Base-by-base conservation (phyloP, 2,797 vertebrate genomes). In the Sebastes umbrosus region DNA sequence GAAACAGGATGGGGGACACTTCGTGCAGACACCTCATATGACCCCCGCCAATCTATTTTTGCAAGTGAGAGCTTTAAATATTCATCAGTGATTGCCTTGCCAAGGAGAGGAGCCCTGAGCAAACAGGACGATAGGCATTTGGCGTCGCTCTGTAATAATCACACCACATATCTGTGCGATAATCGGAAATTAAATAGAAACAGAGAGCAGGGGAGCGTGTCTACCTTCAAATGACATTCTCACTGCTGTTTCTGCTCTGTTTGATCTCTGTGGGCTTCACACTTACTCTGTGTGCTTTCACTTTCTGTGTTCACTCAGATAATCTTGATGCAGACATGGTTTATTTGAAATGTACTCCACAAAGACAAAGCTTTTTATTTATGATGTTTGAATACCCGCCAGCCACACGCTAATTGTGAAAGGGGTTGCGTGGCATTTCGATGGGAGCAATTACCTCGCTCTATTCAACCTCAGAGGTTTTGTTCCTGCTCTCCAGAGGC, bases 211-310 rank as follows among this genome's bases (percentile, higher is more conserved):
- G 29, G 75, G 66, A 69, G 81, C 60, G 6, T 5, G 4, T 52
- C 72, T 84, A 90, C 89, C 88, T 90, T 90, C 84, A 88, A 83
- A 85, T 88, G 87, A 91, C 90, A 90, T 90, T 92, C 86, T 92
- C 75, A 34, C 63, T 59, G 75, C 80, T 66, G 32, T 72, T 50
- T 46, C 22, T 55, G 13, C 73, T 50, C 46, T 76, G 64, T 80
- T 73, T 90, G 80, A 76, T 82, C 73, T 84, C 46, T 55, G 22
- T 4, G 70, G 69, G 66, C 50, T 31, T 74, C 69, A 75, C 59
- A 63, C 16, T 31, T 39, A 16, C 10, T 66, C 36, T 66, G 50
- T 75, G 62, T 75, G 25, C 25, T 71, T 65, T 76, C 29, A 32
- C 62, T 43, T 50, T 58, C 50, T 69, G 57, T 69, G 77, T 79